Base-by-base conservation (phyloP, 1,140 invertebrate species). In the Nephotettix cincticeps region DNA sequence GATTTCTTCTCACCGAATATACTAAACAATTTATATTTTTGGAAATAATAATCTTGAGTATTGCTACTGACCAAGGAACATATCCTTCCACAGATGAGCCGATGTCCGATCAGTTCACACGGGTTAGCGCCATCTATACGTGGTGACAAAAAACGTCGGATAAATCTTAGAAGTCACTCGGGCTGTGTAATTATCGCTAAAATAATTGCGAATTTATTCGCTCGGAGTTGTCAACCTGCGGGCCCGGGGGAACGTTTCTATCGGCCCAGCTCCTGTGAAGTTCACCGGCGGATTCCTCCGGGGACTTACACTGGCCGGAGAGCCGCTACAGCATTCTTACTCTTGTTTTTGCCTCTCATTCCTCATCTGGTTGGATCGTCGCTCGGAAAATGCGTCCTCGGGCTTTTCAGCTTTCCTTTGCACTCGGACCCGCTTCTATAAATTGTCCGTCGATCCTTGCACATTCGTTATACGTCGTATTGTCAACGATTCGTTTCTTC, bases 221-320 rank as follows among this genome's bases (percentile, higher is more conserved):
- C 56, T 11, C 25, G 23, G 56, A 43, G 17, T 43, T 67, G 64
- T 67, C 32, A 67, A 27, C 64, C 27, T 19, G 64, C 21, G 21
- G 64, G 64, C n/a, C 40, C 64, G 64, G 17, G 40, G 40, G 64
- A 67, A 67, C 64, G 64, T 43, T 67, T 67, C 64, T 67, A 67
- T 67, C 64, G 28, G 61, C 13, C 19, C 14, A 30, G 36, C 21
- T 45, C 64, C 23, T 27, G 17, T 67, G 64, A 67, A 29, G 30
- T 67, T 43, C 27, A 67, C 64, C 64, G 64, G 64, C 64, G 25
- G 27, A 67, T 67, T 67, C 64, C 64, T 43, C 19, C 9, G 40
- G 21, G 19, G 64, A 67, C 64, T 67, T 43, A 40, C 32, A 43
- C 36, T 19, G 40, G 27, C 23, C 17, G 9, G n/a, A 19, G 27